These are phyloP conservation scores for Bombus superbus DNA, from an alignment of 1,140 invertebrate genomes.

Conservation along the genomic window DNA sequence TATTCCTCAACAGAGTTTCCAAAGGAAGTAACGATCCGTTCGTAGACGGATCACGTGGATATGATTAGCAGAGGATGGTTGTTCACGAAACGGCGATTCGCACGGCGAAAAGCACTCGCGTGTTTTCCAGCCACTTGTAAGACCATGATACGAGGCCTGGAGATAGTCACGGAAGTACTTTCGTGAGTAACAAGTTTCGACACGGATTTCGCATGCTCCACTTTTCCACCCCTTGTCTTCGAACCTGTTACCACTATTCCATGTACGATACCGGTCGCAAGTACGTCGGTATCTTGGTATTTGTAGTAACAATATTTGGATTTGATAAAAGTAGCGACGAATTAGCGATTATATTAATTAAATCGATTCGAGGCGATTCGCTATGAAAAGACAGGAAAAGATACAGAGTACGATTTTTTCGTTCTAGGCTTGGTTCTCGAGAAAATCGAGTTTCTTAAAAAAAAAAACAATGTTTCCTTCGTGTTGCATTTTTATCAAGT, in stretches of 20 bases:
- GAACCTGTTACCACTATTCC: not conserved
- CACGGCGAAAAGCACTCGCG: slow-evolving; percentile 45
- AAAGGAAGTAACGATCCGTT: slow-evolving; percentile 9
- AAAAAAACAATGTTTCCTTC: too few relatives aligned
- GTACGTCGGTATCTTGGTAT: not conserved
- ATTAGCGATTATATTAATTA: too few relatives aligned
- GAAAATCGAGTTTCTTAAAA: too few relatives aligned
- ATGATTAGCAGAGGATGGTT: slow-evolving; percentile 17
- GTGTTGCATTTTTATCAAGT: too few relatives aligned
- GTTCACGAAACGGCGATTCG: slow-evolving; percentile 29
- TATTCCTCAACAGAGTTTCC: not conserved
- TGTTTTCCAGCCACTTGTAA: slow-evolving; percentile 64
- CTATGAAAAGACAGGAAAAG: too few relatives aligned
- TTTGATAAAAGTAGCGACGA: too few relatives aligned
- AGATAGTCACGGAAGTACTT: slow-evolving; percentile 67
- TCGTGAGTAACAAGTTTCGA: slow-evolving; percentile 69
- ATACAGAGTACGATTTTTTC: too few relatives aligned
- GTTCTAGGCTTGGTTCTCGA: too few relatives aligned
- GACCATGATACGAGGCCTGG: slow-evolving; percentile 24
- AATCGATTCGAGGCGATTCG: too few relatives aligned
- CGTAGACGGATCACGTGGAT: slow-evolving; percentile 27
- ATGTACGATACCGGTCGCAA: not conserved
- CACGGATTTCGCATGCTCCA: slow-evolving; percentile 60
- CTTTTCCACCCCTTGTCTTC: slow-evolving; percentile 29
- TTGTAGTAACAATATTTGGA: too few relatives aligned